Conservation (phyloP, 53 echinoderm and acorn worm genomes). For the Patiria pectinifera region DNA sequence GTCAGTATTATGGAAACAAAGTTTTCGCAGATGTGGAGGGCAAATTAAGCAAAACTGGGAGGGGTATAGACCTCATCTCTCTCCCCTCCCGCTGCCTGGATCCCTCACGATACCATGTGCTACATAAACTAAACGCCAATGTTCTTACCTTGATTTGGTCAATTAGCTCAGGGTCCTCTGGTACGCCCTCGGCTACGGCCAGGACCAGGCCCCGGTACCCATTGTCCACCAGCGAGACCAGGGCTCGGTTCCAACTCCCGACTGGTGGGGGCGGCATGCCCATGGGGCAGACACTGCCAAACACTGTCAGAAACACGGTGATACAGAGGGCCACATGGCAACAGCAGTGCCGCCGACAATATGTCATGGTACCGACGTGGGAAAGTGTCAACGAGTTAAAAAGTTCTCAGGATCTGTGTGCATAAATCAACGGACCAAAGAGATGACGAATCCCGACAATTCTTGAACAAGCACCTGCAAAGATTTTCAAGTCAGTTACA, state of each 20-base stretch:
- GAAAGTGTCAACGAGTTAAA: background rate
- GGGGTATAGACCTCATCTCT: too few relatives aligned
- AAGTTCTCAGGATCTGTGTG: background rate
- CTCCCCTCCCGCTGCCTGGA: too few relatives aligned
- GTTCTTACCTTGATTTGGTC: slow-evolving; percentile 31
- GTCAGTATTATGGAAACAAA: too few relatives aligned
- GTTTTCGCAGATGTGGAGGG: too few relatives aligned
- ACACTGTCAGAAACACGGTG: slow-evolving; percentile 25
- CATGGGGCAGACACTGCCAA: slow-evolving; percentile 15
- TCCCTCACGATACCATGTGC: too few relatives aligned
- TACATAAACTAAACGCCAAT: background rate
- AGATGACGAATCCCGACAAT: background rate
- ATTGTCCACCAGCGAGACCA: slow-evolving; percentile 22
- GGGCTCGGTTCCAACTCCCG: slow-evolving; percentile 38
- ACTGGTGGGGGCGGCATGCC: background rate
- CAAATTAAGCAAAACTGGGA: too few relatives aligned
- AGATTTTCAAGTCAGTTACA: background rate
- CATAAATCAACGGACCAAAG: background rate
- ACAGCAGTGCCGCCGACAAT: background rate
- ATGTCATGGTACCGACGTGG: background rate
- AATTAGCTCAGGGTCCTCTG: background rate
- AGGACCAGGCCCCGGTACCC: slow-evolving; percentile 27
- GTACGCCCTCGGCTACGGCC: slow-evolving; percentile 23
- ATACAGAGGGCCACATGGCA: background rate
- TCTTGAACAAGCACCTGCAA: background rate